Evolutionary conservation across 2,797 vertebrate genomes (phyloP), one percentile per base, ranked within the genome.

Genomic region (Gobio occitaniae): DNA sequence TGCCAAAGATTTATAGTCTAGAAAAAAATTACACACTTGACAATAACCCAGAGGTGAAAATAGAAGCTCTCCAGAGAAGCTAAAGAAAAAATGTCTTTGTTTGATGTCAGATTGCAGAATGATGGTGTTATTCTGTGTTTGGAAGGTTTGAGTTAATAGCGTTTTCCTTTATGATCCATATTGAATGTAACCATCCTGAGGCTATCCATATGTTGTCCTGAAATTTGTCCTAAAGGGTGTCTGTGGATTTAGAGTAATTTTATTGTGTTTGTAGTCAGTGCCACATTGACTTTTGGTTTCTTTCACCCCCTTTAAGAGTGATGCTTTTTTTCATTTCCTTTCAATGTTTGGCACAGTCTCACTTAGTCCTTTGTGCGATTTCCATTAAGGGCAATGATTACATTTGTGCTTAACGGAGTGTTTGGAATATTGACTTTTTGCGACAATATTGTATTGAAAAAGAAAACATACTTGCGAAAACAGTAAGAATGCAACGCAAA

Each of bases 1-100:
- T 10, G 89, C 87, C 88, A 86, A 93, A 94, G 92, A 93, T 94
- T 86, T 92, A 90, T 90, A 94, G 90, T 92, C 92, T 89, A 85
- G 87, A 90, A 93, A 95, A 91, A 94, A 87, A 96, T 96, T 90
- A 95, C 90, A 95, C 78, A 89, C 89, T 91, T 89, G 91, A 90
- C 89, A 90, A 94, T 90, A 88, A 86, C 80, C 88, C 88, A 93
- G 91, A 87, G 84, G 90, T 91, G 86, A 92, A 94, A 96, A 94
- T 93, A 91, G 88, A 93, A 91, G 92, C 77, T 81, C 71, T 91
- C 85, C 89, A 89, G 85, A 87, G 82, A 88, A 88, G 91, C 88
- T 90, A 88, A 92, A 91, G 88, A 65, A 83, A 50, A 90, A 93
- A 92, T n/a, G 89, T 90, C 92, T 91, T 87, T 89, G 85, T 93